Evolutionary conservation across 2,888 invertebrate species (phyloP), one percentile per base, ranked within the genome.

Genomic region (Congeria kusceri): DNA sequence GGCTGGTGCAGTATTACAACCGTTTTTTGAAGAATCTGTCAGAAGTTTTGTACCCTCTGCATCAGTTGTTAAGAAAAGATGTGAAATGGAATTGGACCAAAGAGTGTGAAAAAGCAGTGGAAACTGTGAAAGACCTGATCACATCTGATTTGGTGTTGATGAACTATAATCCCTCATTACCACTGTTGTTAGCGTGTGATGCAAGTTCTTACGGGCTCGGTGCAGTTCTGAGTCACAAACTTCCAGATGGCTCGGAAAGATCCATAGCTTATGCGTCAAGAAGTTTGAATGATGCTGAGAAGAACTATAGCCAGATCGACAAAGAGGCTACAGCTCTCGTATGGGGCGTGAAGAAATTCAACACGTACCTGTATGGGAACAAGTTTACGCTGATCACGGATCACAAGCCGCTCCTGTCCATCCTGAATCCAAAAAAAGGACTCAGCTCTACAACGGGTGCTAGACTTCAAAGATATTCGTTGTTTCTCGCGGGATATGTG

Each of bases 251-350:
- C 28, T 5, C 20, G 20, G 72, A 75, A 44, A 47, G 82, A 71
- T 79, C 72, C 7, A 56, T 86, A 57, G 85, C 79, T 3, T 94
- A 92, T 75, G 93, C 92, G 0, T 94, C 92, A 64, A 87, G 90
- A 13, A 93, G 93, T 63, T 92, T 94, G 72, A 87, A 82, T 87
- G 90, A 87, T 93, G 92, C 89, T 85, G 91, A 93, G 85, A 79
- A 84, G 56, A 87, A 88, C 25, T 93, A 93, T 82, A 88, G 90
- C 32, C 92, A 93, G 75, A 80, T 93, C n/a, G 92, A 94, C 57
- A 92, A 92, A 80, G 93, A 92, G 86, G 92, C 93, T 28, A 83
- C 93, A 20, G 85, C 90, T 18, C 75, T 94, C 7, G 88, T 94
- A 84, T 82, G 93, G 91, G n/a, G 91, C 3, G 88, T 93, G 0